A percentile compares a stretch with the other conserved stretches of the same genome.
Evolutionary conservation across 2,888 invertebrate genomes (phyloP).

Genomic region (Eumacrocentrus americanus): DNA sequence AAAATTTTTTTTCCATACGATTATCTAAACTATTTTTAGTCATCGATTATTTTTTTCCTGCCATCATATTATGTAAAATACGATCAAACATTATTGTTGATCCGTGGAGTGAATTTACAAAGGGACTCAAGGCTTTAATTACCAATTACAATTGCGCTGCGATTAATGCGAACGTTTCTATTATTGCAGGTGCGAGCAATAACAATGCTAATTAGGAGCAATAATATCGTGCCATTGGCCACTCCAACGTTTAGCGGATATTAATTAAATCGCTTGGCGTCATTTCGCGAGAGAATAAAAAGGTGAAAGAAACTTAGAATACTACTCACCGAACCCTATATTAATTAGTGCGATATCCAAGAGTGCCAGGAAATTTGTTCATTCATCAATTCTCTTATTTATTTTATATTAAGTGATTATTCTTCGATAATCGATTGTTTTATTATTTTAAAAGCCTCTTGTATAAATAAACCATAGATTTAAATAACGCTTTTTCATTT

Average conservation of each 20-base stretch:
- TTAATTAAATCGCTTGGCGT: constrained; percentile 22
- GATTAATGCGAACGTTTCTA: constrained; percentile 31
- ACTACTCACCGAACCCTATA: too few relatives aligned
- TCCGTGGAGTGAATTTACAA: background rate
- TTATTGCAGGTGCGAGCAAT: constrained; percentile 35
- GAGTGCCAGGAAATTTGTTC: too few relatives aligned
- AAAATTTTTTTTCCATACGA: too few relatives aligned
- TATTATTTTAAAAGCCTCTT: too few relatives aligned
- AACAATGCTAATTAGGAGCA: constrained; percentile 37
- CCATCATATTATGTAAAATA: background rate
- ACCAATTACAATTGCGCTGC: constrained; percentile 2
- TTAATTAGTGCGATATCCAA: too few relatives aligned
- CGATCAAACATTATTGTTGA: background rate
- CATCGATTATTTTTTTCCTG: background rate
- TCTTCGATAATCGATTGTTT: too few relatives aligned
- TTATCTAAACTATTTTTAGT: too few relatives aligned
- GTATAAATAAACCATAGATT: too few relatives aligned
- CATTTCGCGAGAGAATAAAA: background rate
- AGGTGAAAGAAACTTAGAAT: too few relatives aligned
- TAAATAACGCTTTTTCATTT: too few relatives aligned
- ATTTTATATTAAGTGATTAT: too few relatives aligned
- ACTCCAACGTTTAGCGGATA: constrained; percentile 17
- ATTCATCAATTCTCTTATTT: too few relatives aligned
- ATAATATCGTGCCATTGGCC: constrained; percentile 32
- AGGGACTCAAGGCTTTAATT: background rate